phyloP scores from a whole-genome alignment of 2,113 vertebrate genomes.

The Trematocara variabile region DNA sequence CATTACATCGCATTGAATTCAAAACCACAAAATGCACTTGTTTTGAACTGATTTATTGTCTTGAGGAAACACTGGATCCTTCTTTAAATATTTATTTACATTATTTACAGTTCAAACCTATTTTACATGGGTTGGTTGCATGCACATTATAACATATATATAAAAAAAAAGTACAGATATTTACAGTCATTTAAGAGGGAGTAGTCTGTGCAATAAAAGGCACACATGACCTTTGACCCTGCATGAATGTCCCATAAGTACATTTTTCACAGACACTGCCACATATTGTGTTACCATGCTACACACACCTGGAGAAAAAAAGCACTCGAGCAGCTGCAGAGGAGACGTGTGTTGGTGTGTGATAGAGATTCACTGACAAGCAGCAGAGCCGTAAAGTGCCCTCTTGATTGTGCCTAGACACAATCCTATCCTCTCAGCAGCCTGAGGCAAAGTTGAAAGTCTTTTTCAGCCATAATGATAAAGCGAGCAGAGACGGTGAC shows the following conservation, averaged over 20 bases:
- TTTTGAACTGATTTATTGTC: conserved; percentile 43
- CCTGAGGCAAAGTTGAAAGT: conserved; percentile 19
- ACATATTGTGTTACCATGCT: background rate
- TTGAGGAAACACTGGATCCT: conserved; percentile 22
- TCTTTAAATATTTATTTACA: conserved; percentile 76
- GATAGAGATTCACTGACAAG: background rate
- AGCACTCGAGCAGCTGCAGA: background rate
- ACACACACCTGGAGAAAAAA: conserved; percentile 6
- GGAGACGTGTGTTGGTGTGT: background rate
- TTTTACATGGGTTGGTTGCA: conserved; percentile 70
- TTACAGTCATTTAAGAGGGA: conserved; percentile 64
- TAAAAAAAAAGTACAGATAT: conserved; percentile 59
- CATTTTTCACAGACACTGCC: conserved; percentile 7
- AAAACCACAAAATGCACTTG: background rate
- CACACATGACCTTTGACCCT: conserved; percentile 71
- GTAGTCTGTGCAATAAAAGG: conserved; percentile 69
- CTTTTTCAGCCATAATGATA: conserved; percentile 24
- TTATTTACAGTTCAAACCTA: conserved; percentile 64
- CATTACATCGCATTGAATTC: background rate
- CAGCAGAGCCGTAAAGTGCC: conserved; percentile 11
- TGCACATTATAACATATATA: conserved; percentile 52
- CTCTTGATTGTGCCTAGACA: conserved; percentile 28
- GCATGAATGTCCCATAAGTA: conserved; percentile 35
- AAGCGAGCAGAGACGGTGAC: background rate
- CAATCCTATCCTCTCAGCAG: conserved; percentile 11